A percentile compares a stretch with the other conserved stretches of the same genome.
Conservation (phyloP, 1,140 invertebrate species). For the Idris sp. region DNA sequence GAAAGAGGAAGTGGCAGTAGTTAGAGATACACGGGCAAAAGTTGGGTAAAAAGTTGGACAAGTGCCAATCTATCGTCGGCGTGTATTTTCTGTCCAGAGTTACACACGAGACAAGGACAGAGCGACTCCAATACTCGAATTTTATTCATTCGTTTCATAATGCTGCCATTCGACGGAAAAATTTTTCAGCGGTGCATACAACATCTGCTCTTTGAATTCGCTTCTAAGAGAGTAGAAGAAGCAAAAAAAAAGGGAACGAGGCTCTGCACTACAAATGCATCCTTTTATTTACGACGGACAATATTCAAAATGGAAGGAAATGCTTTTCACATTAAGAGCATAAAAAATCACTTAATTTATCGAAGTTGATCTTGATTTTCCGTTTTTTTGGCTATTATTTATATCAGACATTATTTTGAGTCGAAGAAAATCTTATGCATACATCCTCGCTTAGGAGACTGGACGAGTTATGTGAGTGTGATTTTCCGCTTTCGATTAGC, state of each 20-base stretch:
- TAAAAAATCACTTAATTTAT: conserved; percentile 27
- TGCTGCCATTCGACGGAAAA: conserved; percentile 54
- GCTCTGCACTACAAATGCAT: conserved; percentile 25
- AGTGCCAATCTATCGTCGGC: conserved; percentile 68
- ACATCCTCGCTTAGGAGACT: conserved; percentile 15
- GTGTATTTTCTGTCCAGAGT: conserved; percentile 65
- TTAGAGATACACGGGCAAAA: conserved; percentile 62
- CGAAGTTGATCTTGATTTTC: conserved; percentile 8
- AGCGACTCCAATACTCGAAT: conserved; percentile 63
- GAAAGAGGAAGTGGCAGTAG: conserved; percentile 50
- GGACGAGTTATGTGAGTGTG: conserved; percentile 65
- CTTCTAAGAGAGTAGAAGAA: conserved; percentile 20
- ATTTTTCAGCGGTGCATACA: conserved; percentile 58
- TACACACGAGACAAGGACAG: conserved; percentile 46
- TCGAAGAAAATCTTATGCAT: conserved; percentile 5
- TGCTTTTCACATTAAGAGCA: conserved; percentile 17
- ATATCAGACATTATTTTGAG: conserved; percentile 11
- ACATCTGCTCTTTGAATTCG: conserved; percentile 37
- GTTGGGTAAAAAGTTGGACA: conserved; percentile 67
- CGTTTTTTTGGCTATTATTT: conserved; percentile 16
- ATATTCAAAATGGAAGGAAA: conserved; percentile 29
- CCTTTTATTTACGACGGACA: conserved; percentile 37
- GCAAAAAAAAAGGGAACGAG: conserved; percentile 35
- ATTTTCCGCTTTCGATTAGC: conserved; percentile 73
- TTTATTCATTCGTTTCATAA: conserved; percentile 69